Evolutionary conservation across 2,888 invertebrate species (phyloP).

Genomic region (Blomia tropicalis): DNA sequence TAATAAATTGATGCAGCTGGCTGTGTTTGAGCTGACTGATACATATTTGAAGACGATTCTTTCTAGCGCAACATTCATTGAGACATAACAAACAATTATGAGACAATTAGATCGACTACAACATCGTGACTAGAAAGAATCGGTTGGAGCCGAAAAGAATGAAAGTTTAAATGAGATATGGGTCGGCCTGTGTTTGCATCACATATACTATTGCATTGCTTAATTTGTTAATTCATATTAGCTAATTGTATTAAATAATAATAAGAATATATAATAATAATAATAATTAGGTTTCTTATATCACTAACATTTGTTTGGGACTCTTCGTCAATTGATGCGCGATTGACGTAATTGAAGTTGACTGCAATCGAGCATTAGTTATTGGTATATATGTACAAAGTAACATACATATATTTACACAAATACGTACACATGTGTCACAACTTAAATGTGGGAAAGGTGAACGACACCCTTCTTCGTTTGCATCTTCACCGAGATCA

Average conservation of each 20-base stretch:
- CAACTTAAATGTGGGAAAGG: not conserved
- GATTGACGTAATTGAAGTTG: not conserved
- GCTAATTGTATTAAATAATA: not conserved
- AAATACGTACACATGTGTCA: slow-evolving; percentile 5
- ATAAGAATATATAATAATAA: too few relatives aligned
- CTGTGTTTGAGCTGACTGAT: too few relatives aligned
- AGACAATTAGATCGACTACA: not conserved
- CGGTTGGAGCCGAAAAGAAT: too few relatives aligned
- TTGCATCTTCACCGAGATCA: slow-evolving; percentile 10
- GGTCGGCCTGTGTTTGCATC: not conserved
- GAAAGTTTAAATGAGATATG: too few relatives aligned
- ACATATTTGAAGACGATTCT: not conserved
- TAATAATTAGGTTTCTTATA: too few relatives aligned
- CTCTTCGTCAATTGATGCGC: slow-evolving; percentile 10
- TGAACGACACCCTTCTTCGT: too few relatives aligned
- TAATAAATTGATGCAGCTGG: not conserved
- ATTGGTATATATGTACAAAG: slow-evolving; percentile 1
- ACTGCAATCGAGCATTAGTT: not conserved
- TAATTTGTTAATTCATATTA: not conserved
- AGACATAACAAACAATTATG: not conserved
- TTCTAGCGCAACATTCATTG: not conserved
- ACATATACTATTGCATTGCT: not conserved
- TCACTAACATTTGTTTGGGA: slow-evolving; percentile 1
- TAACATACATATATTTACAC: too few relatives aligned
- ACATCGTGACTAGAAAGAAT: not conserved